These are phyloP conservation scores for Sebastes hubbsi DNA, from an alignment of 2,797 vertebrate species.

Conservation along the genomic window DNA sequence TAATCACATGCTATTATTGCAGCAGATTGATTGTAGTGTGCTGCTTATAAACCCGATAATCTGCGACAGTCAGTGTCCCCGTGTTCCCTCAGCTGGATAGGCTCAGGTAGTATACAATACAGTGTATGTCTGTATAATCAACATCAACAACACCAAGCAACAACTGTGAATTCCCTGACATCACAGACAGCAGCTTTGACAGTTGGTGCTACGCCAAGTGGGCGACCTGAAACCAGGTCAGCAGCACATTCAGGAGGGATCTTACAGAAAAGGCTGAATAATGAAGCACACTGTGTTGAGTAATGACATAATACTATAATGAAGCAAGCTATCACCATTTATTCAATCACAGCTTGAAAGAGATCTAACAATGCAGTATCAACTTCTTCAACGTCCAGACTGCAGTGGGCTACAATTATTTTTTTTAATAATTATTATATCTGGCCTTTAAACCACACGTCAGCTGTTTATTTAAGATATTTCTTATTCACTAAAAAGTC, in stretches of 20 bases:
- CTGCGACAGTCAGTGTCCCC: not conserved
- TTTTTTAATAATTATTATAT: not conserved
- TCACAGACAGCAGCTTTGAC: not conserved
- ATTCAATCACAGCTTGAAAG: not conserved
- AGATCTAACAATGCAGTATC: not conserved
- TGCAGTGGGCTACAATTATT: not conserved
- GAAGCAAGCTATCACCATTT: not conserved
- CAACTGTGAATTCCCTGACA: not conserved
- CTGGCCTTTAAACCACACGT: not conserved
- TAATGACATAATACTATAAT: not conserved
- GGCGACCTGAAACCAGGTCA: constrained; percentile 3
- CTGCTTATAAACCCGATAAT: not conserved
- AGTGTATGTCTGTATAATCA: not conserved
- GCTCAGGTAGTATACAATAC: not conserved
- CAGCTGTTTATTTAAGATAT: not conserved
- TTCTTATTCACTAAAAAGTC: not conserved
- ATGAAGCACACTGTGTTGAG: not conserved
- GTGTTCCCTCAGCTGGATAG: not conserved
- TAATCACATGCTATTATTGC: not conserved
- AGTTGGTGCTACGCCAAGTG: not conserved
- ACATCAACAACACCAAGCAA: not conserved
- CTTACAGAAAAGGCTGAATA: not conserved
- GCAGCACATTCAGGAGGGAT: not conserved
- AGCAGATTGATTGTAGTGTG: not conserved
- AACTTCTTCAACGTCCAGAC: not conserved